phyloP scores from a whole-genome alignment of 2,113 vertebrate genomes.

The Silurus meridionalis region DNA sequence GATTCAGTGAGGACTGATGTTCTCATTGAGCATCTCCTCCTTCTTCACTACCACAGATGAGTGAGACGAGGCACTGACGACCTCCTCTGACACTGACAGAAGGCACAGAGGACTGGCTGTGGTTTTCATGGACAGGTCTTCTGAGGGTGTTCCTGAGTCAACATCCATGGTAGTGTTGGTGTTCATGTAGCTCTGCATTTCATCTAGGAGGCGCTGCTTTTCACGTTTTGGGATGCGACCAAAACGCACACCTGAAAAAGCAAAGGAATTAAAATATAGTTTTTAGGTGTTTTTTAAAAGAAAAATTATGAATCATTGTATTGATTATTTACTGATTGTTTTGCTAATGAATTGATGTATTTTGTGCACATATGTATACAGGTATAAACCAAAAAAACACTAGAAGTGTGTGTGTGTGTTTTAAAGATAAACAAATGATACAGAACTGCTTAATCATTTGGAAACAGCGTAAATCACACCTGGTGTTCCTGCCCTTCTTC shows the following conservation, averaged over 20 bases:
- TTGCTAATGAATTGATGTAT: no score
- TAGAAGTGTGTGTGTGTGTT: no score
- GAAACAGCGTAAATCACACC: no score
- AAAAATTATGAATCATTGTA: background rate
- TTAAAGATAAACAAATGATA: no score
- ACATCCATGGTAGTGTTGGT: conserved; percentile 73
- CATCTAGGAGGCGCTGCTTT: conserved; percentile 79
- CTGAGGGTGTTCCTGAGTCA: conserved; percentile 59
- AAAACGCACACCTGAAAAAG: conserved; percentile 75
- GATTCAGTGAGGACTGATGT: conserved; percentile 28
- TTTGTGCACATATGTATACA: no score
- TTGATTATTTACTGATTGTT: no score
- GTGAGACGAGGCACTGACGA: conserved; percentile 49
- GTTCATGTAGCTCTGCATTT: conserved; percentile 82
- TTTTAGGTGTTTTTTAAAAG: background rate
- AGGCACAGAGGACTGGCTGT: conserved; percentile 62
- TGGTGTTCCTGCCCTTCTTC: no score
- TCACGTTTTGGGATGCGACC: conserved; percentile 80
- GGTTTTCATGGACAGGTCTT: conserved; percentile 58
- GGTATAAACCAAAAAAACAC: no score
- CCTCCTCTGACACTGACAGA: conserved; percentile 58
- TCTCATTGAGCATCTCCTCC: conserved; percentile 59
- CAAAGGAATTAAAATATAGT: background rate
- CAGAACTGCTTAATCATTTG: no score
- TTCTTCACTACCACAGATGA: conserved; percentile 50